Base-by-base conservation (phyloP, 1,140 invertebrate genomes). In the Harpegnathos saltator region DNA sequence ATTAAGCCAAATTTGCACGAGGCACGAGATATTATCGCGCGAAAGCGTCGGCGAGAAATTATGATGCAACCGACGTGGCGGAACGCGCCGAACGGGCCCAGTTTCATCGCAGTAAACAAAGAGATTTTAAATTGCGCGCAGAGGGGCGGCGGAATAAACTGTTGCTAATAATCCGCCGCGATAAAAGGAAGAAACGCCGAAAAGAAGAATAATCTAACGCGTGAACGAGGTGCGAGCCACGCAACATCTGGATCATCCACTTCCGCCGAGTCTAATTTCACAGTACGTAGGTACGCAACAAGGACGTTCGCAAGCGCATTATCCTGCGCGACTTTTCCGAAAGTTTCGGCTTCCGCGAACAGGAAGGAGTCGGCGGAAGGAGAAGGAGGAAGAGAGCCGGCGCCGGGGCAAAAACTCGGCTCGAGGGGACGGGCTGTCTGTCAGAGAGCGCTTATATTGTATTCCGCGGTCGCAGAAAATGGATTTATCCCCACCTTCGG, bases 391-490 rank as follows among this genome's bases (percentile, higher is more conserved):
- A 50, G 26, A 75, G 68, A 85, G 81, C 50, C 17, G 75, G 71
- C n/a, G n/a, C n/a, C n/a, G n/a, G n/a, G n/a, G n/a, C 80, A 83
- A 86, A 88, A 83, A 87, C 63, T 78, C 52, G 65, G 86, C 74
- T 59, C 69, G 78, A 89, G 83, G 84, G 85, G 82, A 83, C 72
- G 66, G 58, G 66, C 72, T 86, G 89, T 78, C 74, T 78, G 74
- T 78, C 63, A 91, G 87, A 88, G 65, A 86, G 77, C 84, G 75
- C 90, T 91, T 91, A 91, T 93, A 92, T 88, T 86, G 90, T 92
- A 92, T 93, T 91, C 89, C 84, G 59, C 80, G 63, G 74, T 72
- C 90, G 89, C 89, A 90, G 86, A 89, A 91, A 92, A 93, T 93
- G 92, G 90, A 93, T 93, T 93, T 93, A 92, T 93, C 88, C 83